phyloP scores from a whole-genome alignment of 2,113 vertebrate species.

The Phyllostomus hastatus region DNA sequence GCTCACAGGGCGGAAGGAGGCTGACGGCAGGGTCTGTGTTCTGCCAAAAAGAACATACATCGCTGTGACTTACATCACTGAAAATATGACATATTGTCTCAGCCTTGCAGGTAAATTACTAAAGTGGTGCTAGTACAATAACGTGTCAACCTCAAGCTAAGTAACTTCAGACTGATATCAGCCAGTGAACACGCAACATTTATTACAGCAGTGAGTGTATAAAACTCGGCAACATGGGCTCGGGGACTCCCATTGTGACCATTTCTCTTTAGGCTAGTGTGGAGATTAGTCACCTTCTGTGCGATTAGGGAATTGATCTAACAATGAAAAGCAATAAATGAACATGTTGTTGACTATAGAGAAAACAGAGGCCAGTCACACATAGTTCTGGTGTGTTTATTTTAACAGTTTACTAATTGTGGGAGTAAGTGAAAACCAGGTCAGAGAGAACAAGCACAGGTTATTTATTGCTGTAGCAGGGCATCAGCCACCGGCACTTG shows the following conservation, averaged over 20 bases:
- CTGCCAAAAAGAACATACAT: not conserved
- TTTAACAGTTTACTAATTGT: not conserved
- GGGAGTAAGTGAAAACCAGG: not conserved
- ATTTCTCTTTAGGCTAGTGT: not conserved
- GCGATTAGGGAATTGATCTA: not conserved
- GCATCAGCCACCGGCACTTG: not conserved
- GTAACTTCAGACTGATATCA: not conserved
- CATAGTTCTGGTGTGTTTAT: not conserved
- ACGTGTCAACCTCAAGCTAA: not conserved
- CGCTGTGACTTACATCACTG: not conserved
- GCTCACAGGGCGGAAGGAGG: too few relatives aligned
- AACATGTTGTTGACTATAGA: not conserved
- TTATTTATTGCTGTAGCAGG: not conserved
- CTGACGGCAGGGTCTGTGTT: fast-evolving
- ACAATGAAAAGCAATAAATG: not conserved
- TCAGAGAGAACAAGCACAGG: not conserved
- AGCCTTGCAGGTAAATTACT: not conserved
- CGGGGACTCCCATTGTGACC: not conserved
- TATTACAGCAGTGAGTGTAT: not conserved
- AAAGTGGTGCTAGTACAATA: not conserved
- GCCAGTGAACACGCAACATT: not conserved
- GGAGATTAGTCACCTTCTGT: not conserved
- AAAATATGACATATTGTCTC: not conserved
- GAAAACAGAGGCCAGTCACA: not conserved
- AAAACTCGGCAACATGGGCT: not conserved